Evolutionary conservation across 30 jellyfish, hydroid and myxozoan genomes (phyloP).

Genomic region (Aurelia coerulea): DNA sequence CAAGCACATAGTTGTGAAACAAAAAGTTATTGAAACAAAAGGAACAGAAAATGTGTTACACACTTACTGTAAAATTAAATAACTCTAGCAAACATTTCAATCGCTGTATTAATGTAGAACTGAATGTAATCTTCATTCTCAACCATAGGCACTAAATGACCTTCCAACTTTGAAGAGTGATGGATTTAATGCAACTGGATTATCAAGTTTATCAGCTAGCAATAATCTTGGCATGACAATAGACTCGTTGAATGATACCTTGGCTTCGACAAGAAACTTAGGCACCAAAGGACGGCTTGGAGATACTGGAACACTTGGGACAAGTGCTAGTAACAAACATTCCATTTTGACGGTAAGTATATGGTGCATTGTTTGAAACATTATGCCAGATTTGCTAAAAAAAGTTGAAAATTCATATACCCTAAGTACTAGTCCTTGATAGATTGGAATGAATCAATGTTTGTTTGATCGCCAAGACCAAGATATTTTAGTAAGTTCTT

Average conservation of each 20-base stretch:
- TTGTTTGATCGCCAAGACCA: too few relatives aligned
- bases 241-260: conserved; percentile 56
- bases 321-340: conserved; percentile 6
- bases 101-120: too few relatives aligned
- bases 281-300: conserved; percentile 14
- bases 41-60: too few relatives aligned
- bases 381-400: too few relatives aligned
- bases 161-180: conserved; percentile 66
- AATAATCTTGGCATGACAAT: conserved; percentile 52
- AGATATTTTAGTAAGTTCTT: too few relatives aligned
- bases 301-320: conserved; percentile 33
- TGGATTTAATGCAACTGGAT: conserved; percentile 36
- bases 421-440: too few relatives aligned
- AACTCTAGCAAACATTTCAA: too few relatives aligned
- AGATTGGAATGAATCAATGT: too few relatives aligned
- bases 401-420: too few relatives aligned
- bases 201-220: conserved; percentile 30
- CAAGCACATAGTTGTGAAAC: too few relatives aligned
- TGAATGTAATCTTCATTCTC: neutral
- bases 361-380: neutral
- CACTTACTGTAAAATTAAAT: too few relatives aligned
- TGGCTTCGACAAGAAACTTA: conserved; percentile 56
- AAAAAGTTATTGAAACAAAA: too few relatives aligned
- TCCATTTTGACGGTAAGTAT: neutral
- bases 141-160: conserved; percentile 25